Evolutionary conservation across 2,888 invertebrate species (phyloP).

Genomic region (Microplitis manilae): DNA sequence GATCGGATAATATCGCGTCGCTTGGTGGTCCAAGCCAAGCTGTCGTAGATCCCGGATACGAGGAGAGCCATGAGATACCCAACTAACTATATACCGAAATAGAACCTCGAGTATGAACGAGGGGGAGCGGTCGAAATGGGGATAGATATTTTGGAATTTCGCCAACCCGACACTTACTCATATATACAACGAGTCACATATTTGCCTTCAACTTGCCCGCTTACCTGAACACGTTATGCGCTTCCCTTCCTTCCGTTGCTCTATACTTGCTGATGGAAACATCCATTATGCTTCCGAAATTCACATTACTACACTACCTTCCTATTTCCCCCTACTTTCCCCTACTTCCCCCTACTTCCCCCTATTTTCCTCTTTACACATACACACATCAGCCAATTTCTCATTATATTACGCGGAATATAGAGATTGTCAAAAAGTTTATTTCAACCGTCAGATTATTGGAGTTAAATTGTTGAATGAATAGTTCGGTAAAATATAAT

Average conservation of each 20-base stretch:
- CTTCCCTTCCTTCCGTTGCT: not conserved
- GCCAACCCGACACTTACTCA: conserved; percentile 42
- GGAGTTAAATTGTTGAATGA: not conserved
- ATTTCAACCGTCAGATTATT: conserved; percentile 11
- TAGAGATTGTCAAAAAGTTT: conserved; percentile 29
- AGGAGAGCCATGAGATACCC: conserved; percentile 18
- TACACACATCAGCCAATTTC: conserved; percentile 23
- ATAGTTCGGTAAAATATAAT: not conserved
- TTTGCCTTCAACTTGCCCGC: conserved; percentile 29
- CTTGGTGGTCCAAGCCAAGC: conserved; percentile 57
- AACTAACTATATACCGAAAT: conserved; percentile 5
- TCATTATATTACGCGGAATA: conserved; percentile 20
- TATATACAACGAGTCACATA: conserved; percentile 16
- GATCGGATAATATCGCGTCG: conserved; percentile 59
- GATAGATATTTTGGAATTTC: conserved; percentile 46
- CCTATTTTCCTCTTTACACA: too few relatives aligned
- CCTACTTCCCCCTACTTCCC: not conserved
- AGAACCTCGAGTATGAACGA: conserved; percentile 8
- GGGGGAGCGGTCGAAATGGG: conserved; percentile 32
- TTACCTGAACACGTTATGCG: not conserved
- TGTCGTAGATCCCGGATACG: conserved; percentile 59
- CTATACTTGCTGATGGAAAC: not conserved
- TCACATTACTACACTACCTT: not conserved
- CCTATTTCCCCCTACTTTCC: not conserved
- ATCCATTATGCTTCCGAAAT: not conserved